A percentile compares a stretch with the other conserved stretches of the same genome.
These are phyloP conservation scores for Catharus bicknelli DNA, from an alignment of 2,113 vertebrate species.

Conservation along the genomic window DNA sequence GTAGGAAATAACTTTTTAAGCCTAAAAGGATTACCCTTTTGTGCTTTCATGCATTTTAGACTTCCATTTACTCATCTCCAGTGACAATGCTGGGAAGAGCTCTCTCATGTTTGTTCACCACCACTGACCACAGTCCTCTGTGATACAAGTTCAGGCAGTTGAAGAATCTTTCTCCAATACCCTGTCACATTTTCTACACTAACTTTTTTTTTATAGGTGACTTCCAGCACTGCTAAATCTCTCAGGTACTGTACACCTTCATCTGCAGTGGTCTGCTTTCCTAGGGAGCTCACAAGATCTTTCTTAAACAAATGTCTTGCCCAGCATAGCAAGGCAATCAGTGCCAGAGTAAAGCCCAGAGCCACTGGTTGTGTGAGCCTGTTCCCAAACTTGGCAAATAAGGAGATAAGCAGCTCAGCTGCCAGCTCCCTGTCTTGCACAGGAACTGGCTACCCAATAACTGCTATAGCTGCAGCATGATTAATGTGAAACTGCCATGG, in stretches of 20 bases:
- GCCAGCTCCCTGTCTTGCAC: not conserved
- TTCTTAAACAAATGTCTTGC: fast-evolving
- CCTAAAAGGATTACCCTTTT: not conserved
- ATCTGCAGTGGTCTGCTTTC: not conserved
- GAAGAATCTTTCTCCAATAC: not conserved
- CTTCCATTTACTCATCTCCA: not conserved
- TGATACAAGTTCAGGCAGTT: no score
- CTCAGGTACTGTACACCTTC: not conserved
- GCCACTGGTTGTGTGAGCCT: not conserved
- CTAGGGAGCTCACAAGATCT: not conserved
- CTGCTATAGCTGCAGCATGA: not conserved
- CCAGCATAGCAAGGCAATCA: not conserved
- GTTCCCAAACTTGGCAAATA: not conserved
- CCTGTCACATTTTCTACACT: not conserved
- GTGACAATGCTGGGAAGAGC: not conserved
- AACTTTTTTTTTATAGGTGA: not conserved
- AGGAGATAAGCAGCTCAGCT: not conserved
- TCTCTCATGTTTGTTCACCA: not conserved
- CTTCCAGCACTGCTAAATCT: not conserved
- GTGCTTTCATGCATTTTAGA: not conserved
- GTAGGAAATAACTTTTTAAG: not conserved
- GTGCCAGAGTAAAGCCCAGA: not conserved
- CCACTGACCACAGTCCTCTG: not conserved
- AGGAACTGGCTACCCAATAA: not conserved
- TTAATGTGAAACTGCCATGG: not conserved